These are phyloP conservation scores for Pseudeuparius sepicola DNA, from an alignment of 2,888 invertebrate species.

Conservation along the genomic window DNA sequence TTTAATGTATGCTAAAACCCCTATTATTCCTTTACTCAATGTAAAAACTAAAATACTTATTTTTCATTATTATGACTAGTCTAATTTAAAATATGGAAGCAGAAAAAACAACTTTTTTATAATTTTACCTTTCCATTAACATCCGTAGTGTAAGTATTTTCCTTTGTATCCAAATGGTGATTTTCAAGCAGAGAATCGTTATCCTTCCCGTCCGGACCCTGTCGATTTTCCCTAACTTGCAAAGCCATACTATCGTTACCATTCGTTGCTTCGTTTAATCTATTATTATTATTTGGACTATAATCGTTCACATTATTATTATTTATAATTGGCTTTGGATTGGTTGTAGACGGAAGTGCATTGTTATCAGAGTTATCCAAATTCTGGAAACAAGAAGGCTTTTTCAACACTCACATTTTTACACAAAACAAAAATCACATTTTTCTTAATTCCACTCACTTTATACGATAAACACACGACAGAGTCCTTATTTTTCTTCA, in stretches of 20 bases:
- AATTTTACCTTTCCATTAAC: slow-evolving; percentile 83
- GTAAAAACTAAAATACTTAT: too few relatives aligned
- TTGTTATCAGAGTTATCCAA: too few relatives aligned
- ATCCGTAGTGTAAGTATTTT: slow-evolving; percentile 53
- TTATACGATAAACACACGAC: slow-evolving; percentile 35
- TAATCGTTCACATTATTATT: slow-evolving; percentile 23
- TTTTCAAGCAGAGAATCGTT: slow-evolving; percentile 56
- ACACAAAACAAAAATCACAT: too few relatives aligned
- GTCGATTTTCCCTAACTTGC: slow-evolving; percentile 36
- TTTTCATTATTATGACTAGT: too few relatives aligned
- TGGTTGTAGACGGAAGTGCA: slow-evolving; percentile 6
- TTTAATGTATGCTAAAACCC: too few relatives aligned
- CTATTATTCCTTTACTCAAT: too few relatives aligned
- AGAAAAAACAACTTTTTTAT: too few relatives aligned
- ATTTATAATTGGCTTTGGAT: slow-evolving; percentile 21
- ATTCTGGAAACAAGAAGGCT: too few relatives aligned
- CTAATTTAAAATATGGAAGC: too few relatives aligned
- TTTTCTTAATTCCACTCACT: too few relatives aligned
- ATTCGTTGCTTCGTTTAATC: slow-evolving; percentile 11
- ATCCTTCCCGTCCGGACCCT: slow-evolving; percentile 75
- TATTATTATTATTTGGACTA: slow-evolving; percentile 19
- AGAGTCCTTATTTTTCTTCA: slow-evolving; percentile 29
- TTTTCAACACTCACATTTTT: too few relatives aligned
- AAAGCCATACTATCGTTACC: slow-evolving; percentile 19
- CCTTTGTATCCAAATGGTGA: slow-evolving; percentile 47